A percentile compares a stretch with the other conserved stretches of the same genome.
These are phyloP conservation scores for Lagocephalus sceleratus DNA, from an alignment of 2,797 vertebrate species.

Conservation along the genomic window DNA sequence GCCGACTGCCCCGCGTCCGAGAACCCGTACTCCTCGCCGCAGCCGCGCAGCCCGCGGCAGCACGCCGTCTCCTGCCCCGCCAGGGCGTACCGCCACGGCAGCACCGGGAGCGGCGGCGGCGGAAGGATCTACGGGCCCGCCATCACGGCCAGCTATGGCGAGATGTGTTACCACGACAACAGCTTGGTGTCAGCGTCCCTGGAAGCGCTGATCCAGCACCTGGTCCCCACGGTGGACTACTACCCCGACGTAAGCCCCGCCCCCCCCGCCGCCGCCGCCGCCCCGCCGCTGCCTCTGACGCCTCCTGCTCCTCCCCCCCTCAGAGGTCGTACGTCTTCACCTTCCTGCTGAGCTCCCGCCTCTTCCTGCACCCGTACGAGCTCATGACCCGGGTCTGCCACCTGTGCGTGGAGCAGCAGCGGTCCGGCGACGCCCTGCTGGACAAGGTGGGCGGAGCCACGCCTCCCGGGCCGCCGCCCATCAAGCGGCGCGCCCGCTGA, in stretches of 20 bases:
- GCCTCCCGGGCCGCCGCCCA: background rate
- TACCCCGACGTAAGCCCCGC: constrained; percentile 87
- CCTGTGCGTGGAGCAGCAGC: constrained; percentile 91
- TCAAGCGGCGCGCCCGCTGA: too few relatives aligned
- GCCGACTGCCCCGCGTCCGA: constrained; percentile 36
- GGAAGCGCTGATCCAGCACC: constrained; percentile 93
- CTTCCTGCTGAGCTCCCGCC: constrained; percentile 91
- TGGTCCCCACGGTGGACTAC: constrained; percentile 93
- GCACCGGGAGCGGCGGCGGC: constrained; percentile 41
- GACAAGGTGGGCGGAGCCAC: constrained; percentile 80
- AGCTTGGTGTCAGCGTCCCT: constrained; percentile 92
- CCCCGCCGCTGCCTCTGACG: constrained; percentile 7
- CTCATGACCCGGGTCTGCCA: constrained; percentile 91
- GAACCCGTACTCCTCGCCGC: constrained; percentile 55
- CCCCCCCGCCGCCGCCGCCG: too few relatives aligned
- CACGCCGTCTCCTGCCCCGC: constrained; percentile 62
- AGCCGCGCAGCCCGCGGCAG: constrained; percentile 52
- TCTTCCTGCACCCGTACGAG: constrained; percentile 92
- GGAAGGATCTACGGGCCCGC: constrained; percentile 49
- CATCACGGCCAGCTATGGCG: constrained; percentile 80
- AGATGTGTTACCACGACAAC: constrained; percentile 93
- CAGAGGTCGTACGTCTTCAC: constrained; percentile 95
- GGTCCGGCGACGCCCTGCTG: constrained; percentile 86
- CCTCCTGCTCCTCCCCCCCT: constrained; percentile 7
- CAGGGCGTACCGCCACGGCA: constrained; percentile 55